phyloP scores from a whole-genome alignment of 2,888 invertebrate species.

The Spicauda simplicius region DNA sequence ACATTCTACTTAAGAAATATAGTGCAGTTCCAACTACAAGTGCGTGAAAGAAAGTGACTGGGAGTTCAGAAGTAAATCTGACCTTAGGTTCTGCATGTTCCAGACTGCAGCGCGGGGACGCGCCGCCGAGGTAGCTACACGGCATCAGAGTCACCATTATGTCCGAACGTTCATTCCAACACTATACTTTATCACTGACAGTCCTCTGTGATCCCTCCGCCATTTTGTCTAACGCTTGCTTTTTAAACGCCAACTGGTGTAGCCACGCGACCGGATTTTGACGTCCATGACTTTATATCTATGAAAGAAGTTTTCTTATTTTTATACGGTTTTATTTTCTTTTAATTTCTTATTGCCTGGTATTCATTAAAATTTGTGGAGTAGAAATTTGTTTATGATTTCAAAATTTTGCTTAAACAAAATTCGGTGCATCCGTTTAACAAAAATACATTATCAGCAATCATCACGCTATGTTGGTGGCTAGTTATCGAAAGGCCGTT shows the following conservation, averaged over 20 bases:
- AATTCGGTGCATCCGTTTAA: constrained; percentile 21
- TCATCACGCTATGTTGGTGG: constrained; percentile 73
- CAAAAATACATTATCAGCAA: constrained; percentile 62
- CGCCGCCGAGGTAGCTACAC: constrained; percentile 86
- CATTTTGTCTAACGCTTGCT: constrained; percentile 60
- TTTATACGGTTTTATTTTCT: constrained; percentile 4
- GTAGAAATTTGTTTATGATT: too few species aligned
- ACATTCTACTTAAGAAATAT: not conserved
- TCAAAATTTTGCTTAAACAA: not conserved
- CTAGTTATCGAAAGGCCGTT: constrained; percentile 77
- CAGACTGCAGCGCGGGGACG: constrained; percentile 81
- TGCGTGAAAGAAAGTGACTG: constrained; percentile 12
- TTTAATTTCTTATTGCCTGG: not conserved
- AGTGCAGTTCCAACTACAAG: constrained; percentile 13
- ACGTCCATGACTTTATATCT: constrained; percentile 57
- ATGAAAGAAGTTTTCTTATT: constrained; percentile 21
- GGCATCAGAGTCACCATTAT: constrained; percentile 88
- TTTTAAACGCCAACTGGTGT: constrained; percentile 52
- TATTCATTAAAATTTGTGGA: too few species aligned
- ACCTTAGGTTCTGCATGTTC: constrained; percentile 82
- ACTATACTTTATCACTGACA: constrained; percentile 64
- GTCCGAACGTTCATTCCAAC: constrained; percentile 56
- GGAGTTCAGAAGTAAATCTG: constrained; percentile 51
- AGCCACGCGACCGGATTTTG: constrained; percentile 43
- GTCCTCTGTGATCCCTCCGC: constrained; percentile 70